Evolutionary conservation across 2,797 vertebrate genomes (phyloP), one percentile per base, ranked within the genome.

Genomic region (Chromis chromis): DNA sequence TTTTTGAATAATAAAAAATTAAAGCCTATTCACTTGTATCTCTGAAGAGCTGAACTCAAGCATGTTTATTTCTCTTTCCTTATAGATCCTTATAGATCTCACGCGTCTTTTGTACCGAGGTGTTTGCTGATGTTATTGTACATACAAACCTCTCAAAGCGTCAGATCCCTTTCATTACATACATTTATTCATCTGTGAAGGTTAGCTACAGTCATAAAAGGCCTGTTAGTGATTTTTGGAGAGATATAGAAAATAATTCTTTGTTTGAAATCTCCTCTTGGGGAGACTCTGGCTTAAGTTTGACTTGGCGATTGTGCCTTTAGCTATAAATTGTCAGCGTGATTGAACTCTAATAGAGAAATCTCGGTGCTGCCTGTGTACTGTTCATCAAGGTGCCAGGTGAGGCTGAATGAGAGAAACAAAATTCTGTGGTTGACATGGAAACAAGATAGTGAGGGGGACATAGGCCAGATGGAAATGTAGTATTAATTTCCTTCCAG

Each of bases 391-490:
- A 86, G 76, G 87, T 86, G 87, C 78, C 77, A 88, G 82, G 89
- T 91, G 86, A 86, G 78, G 79, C 82, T 82, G 74, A 85, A 81
- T 82, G 72, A 84, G 81, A 83, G 42, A 44, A 71, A 86, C 76
- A 70, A 84, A 86, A 82, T 87, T 83, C 66, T 76, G 65, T 7
- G 52, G 93, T 92, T 92, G 91, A 93, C 90, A 92, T 91, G 91
- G 91, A 88, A 94, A 93, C 90, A 88, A 84, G 87, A 89, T 82
- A 75, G 82, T n/a, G 68, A 63, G 77, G 74, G 25, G 86, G 84
- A 86, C 80, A 59, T 62, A 79, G 79, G 80, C 83, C 78, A 91
- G 77, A 89, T 86, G 88, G 82, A 91, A 90, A 90, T 92, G 82
- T 65, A 65, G 83, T 87, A 78, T 80, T 87, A 77, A 86, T 88